Conservation (phyloP, 2,888 invertebrate genomes). For the Vannuccia rotundouncinata region DNA sequence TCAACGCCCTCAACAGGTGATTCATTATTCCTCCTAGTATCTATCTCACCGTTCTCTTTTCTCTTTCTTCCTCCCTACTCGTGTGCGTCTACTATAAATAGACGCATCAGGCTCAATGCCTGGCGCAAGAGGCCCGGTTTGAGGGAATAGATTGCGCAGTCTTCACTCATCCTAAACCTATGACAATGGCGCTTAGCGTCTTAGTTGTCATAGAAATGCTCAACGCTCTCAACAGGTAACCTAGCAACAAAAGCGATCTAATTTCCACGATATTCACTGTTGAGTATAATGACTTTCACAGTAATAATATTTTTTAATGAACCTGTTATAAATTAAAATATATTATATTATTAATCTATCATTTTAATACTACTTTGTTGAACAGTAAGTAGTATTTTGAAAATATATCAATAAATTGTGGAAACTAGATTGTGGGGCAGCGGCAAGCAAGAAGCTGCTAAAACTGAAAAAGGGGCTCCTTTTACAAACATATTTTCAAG, state of each 20-base stretch:
- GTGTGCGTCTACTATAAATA: slow-evolving; percentile 40
- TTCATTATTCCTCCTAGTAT: not conserved
- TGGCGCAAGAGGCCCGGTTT: slow-evolving; percentile 52
- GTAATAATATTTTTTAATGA: too few relatives aligned
- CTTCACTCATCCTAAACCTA: slow-evolving; percentile 38
- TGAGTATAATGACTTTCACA: too few relatives aligned
- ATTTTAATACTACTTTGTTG: not conserved
- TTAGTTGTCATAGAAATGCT: slow-evolving; percentile 99
- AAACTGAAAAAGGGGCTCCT: slow-evolving; percentile 26
- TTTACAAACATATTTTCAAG: not conserved
- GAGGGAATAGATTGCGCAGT: slow-evolving; percentile 37
- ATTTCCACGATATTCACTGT: slow-evolving; percentile 13
- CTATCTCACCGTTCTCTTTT: not conserved
- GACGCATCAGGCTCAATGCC: slow-evolving; percentile 56
- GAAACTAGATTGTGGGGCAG: slow-evolving; percentile 2
- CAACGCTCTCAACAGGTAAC: slow-evolving; percentile 96
- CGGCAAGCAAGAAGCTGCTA: slow-evolving; percentile 8
- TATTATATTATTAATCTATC: not conserved
- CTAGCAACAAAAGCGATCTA: slow-evolving; percentile 1
- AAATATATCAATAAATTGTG: not conserved
- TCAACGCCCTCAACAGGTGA: slow-evolving; percentile 98
- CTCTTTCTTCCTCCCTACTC: not conserved
- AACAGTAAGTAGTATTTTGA: too few relatives aligned
- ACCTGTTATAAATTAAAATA: too few relatives aligned
- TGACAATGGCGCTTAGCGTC: slow-evolving; percentile 92